Percentiles rank a stretch among this genome's conserved stretches.
Evolutionary conservation across 1,140 invertebrate species (phyloP).

Genomic region (Acromyrmex heyeri): DNA sequence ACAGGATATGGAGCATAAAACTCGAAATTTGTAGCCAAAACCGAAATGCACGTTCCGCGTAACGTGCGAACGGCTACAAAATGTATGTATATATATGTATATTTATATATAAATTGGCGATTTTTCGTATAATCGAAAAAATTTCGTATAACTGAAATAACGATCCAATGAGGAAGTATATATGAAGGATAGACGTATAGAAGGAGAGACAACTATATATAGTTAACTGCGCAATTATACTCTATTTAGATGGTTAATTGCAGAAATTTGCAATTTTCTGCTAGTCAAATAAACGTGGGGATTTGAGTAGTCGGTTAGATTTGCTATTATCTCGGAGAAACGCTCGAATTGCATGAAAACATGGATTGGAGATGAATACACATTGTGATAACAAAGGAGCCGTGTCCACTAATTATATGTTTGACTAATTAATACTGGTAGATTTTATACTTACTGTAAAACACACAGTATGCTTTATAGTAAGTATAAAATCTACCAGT

Average conservation of each 20-base stretch:
- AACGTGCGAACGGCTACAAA: neutral
- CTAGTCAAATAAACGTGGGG: conserved; percentile 70
- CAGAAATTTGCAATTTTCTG: conserved; percentile 66
- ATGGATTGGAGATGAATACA: conserved; percentile 66
- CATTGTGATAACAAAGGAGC: conserved; percentile 68
- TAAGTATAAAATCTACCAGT: neutral
- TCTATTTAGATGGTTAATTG: conserved; percentile 52
- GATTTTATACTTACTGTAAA: neutral
- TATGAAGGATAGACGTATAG: neutral
- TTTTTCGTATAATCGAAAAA: neutral
- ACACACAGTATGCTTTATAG: neutral
- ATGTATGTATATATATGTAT: neutral
- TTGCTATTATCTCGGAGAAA: conserved; percentile 64
- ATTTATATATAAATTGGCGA: neutral
- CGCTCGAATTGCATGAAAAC: conserved; percentile 62
- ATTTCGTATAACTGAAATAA: neutral
- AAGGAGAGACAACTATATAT: too few species aligned
- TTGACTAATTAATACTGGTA: conserved; percentile 64
- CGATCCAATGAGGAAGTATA: neutral
- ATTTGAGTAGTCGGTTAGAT: conserved; percentile 52
- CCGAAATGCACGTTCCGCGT: neutral
- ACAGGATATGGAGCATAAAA: neutral
- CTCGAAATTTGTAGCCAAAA: conserved; percentile 31
- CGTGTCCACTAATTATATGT: conserved; percentile 56
- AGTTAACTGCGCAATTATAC: neutral